A percentile compares a stretch with the other conserved stretches of the same genome.
Conservation (phyloP, 2,113 vertebrate species). For the Tapirus terrestris region DNA sequence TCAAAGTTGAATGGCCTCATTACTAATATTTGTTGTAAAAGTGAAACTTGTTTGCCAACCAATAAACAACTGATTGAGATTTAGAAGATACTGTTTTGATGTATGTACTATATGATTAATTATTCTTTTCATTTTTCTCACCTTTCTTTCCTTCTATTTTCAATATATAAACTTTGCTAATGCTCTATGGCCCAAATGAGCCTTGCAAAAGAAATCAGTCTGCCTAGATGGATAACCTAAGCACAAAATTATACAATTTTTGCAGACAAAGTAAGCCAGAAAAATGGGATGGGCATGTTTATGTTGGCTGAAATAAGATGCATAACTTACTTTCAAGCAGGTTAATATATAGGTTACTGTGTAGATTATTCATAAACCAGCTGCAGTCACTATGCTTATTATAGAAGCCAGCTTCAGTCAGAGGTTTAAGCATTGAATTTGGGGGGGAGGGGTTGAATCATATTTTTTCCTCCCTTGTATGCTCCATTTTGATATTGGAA, state of each 20-base stretch:
- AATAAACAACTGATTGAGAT: conserved; percentile 96
- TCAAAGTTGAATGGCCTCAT: conserved; percentile 95
- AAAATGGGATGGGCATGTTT: conserved; percentile 58
- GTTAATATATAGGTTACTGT: conserved; percentile 69
- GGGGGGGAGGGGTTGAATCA: fast-evolving
- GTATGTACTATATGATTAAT: conserved; percentile 87
- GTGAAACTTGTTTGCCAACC: conserved; percentile 98
- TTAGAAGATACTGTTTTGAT: conserved; percentile 88
- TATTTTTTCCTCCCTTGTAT: conserved; percentile 63
- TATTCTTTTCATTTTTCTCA: conserved; percentile 77
- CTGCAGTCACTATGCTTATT: conserved; percentile 70
- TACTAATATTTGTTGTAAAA: conserved; percentile 99
- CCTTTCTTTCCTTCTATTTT: conserved; percentile 71
- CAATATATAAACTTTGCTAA: conserved; percentile 64
- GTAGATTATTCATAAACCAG: conserved; percentile 74
- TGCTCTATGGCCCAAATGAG: conserved; percentile 67
- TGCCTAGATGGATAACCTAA: conserved; percentile 76
- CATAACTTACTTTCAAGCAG: conserved; percentile 26
- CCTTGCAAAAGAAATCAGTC: conserved; percentile 76
- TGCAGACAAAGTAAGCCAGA: conserved; percentile 62
- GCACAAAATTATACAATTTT: conserved; percentile 77
- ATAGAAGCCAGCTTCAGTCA: conserved; percentile 53
- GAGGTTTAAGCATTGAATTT: conserved; percentile 68
- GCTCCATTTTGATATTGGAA: neutral
- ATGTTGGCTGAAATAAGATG: neutral